Evolutionary conservation across 2,888 invertebrate genomes (phyloP), one percentile per base, ranked within the genome.

Genomic region (Mactromeris polynyma): DNA sequence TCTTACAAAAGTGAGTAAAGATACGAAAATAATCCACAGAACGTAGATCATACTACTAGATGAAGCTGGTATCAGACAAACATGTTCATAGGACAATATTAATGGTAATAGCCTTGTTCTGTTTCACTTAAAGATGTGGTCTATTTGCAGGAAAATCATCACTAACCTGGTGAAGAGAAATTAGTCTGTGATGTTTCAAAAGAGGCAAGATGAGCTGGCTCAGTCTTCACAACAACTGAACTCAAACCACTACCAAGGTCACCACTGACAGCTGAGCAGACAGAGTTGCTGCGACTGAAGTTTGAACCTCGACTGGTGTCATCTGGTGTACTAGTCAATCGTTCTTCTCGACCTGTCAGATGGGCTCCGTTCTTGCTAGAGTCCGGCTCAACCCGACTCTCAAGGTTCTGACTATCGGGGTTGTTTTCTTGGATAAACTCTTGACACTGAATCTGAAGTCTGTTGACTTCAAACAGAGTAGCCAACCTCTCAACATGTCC

Each of bases 401-500:
- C 90, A 19, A 90, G 85, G 80, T 90, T 89, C 81, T 90, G 90
- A 40, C 90, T 90, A 79, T 90, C 90, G 9, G 89, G 84, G 11
- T 88, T 78, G 21, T 87, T 79, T 58, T 84, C 81, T 82, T 90
- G 88, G 1, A 90, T 89, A 38, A 86, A 90, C 79, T 90, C 88
- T 42, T 85, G 90, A 85, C 89, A 89, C 26, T 83, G 87, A 17
- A 64, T 86, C 3, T 46, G 83, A 0, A 91, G 81, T 46, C 87
- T 69, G n/a, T 79, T 83, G 17, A 92, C 88, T 40, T 84, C 90
- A 86, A 89, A 92, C 51, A 83, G 58, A 3, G 80, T 42, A 2
- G 88, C 87, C 31, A 92, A 77, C 78, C 89, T 83, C 73, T 90
- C 83, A 26, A 92, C 31, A 73, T 92, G 90, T 26, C 54, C 77